Percentiles rank a stretch among this genome's conserved stretches.
Evolutionary conservation across 2,113 vertebrate genomes (phyloP).

Genomic region (Crotalus horridus): DNA sequence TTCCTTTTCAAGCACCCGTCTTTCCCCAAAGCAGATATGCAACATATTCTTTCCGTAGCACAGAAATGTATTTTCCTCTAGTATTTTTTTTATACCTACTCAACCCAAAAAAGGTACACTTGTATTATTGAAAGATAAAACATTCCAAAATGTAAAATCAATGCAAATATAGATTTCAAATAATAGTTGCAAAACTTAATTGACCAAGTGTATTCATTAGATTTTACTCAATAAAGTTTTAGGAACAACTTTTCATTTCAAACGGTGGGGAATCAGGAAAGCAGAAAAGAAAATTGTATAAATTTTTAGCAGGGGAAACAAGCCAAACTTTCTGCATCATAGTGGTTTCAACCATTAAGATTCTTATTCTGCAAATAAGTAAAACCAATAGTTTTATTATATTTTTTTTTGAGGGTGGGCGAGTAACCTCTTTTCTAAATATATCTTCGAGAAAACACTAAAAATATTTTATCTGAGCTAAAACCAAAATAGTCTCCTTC

Average conservation of each 20-base stretch:
- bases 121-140: neutral
- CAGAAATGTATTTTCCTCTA: neutral
- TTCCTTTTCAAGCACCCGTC: neutral
- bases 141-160: neutral
- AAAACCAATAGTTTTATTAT: neutral
- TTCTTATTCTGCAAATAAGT: neutral
- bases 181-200: neutral
- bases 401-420: neutral
- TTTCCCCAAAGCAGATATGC: neutral
- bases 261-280: fast-evolving
- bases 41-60: neutral
- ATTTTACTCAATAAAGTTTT: neutral
- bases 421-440: neutral
- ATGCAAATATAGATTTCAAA: neutral
- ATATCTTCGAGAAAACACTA: no score
- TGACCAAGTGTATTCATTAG: neutral
- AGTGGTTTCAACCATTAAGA: neutral
- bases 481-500: no score
- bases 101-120: neutral
- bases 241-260: neutral
- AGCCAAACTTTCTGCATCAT: neutral
- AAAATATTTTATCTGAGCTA: no score
- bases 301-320: neutral
- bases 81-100: neutral
- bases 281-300: neutral